These are phyloP conservation scores for Ibycter americanus DNA, from an alignment of 2,797 vertebrate genomes.

Conservation along the genomic window DNA sequence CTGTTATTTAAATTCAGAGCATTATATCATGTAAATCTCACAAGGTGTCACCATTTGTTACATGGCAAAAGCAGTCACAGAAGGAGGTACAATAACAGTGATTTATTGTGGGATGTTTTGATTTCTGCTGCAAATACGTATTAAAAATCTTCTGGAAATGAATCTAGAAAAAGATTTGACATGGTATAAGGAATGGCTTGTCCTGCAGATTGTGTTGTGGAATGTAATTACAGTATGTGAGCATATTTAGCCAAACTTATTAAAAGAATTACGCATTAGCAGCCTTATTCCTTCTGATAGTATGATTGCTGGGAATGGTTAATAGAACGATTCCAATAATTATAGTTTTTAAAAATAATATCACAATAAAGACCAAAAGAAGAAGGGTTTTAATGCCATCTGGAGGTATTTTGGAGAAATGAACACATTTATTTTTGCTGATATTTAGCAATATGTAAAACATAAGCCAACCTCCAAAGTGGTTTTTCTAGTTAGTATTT, in stretches of 20 bases:
- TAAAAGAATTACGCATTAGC: slow-evolving; percentile 51
- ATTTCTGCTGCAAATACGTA: slow-evolving; percentile 42
- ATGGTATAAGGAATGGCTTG: slow-evolving; percentile 7
- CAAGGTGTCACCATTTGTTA: slow-evolving; percentile 48
- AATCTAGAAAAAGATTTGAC: slow-evolving; percentile 52
- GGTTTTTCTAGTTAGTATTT: not conserved
- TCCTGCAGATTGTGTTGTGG: slow-evolving; percentile 39
- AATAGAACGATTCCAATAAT: slow-evolving; percentile 54
- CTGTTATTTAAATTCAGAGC: slow-evolving; percentile 59
- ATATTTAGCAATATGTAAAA: slow-evolving; percentile 47
- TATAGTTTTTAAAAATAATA: slow-evolving; percentile 51
- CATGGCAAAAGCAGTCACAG: slow-evolving; percentile 43
- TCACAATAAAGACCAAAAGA: slow-evolving; percentile 25
- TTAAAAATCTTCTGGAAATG: slow-evolving; percentile 59
- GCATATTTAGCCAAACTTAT: slow-evolving; percentile 52
- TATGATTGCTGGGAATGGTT: slow-evolving; percentile 37
- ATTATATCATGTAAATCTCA: slow-evolving; percentile 37
- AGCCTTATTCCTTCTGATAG: slow-evolving; percentile 49
- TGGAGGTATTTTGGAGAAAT: slow-evolving; percentile 77
- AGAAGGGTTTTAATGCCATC: slow-evolving; percentile 77
- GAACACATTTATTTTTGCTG: slow-evolving; percentile 46
- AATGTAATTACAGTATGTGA: slow-evolving; percentile 45
- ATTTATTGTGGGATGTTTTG: slow-evolving; percentile 36
- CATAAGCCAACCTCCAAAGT: not conserved
- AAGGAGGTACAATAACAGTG: slow-evolving; percentile 49